A percentile compares a stretch with the other conserved stretches of the same genome.
Conservation (phyloP, 1,140 invertebrate species). For the Atopsyche davidsoni region DNA sequence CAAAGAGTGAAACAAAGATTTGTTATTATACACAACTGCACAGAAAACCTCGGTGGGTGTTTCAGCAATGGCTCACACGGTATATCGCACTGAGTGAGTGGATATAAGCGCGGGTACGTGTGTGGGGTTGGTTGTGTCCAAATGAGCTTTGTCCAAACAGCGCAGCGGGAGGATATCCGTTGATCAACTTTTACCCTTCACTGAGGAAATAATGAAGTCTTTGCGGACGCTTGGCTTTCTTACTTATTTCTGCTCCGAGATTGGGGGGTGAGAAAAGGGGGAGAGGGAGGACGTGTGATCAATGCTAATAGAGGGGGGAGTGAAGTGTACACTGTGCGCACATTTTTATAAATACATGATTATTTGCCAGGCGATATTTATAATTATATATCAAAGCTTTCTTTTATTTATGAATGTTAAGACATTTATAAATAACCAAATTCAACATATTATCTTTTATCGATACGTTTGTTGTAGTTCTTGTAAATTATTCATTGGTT, state of each 20-base stretch:
- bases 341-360: too few species aligned
- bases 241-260: slow-evolving; percentile 1
- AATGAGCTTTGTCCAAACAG: slow-evolving; percentile 22
- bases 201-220: slow-evolving; percentile 29
- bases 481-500: too few species aligned
- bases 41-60: background rate
- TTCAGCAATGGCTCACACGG: background rate
- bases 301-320: too few species aligned
- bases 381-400: too few species aligned
- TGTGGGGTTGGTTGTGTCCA: slow-evolving; percentile 2
- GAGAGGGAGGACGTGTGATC: too few species aligned
- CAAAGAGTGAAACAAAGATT: slow-evolving; percentile 1
- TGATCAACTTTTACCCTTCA: slow-evolving; percentile 30
- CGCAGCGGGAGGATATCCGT: slow-evolving; percentile 9
- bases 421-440: too few species aligned
- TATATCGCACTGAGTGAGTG: background rate
- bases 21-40: background rate
- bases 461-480: too few species aligned
- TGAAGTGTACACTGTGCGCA: too few species aligned
- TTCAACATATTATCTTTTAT: too few species aligned
- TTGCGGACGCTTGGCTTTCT: slow-evolving; percentile 24
- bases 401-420: too few species aligned
- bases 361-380: too few species aligned
- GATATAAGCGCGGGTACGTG: slow-evolving; percentile 10
- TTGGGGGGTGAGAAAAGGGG: slow-evolving; percentile 3